Evolutionary conservation across 2,797 vertebrate species (phyloP).

Genomic region (Sciurus vulgaris): DNA sequence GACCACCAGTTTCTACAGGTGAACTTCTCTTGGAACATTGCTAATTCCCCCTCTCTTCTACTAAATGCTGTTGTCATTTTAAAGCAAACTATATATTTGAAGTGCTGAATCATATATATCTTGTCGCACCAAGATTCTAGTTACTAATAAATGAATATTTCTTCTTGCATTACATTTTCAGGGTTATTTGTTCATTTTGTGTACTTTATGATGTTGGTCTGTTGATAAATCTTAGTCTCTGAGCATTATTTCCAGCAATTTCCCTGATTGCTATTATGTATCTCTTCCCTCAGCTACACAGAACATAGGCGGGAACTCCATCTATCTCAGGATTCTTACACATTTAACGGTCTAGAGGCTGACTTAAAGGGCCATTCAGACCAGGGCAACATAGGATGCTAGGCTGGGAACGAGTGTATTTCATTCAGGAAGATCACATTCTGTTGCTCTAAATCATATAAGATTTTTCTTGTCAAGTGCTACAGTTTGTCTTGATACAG

Average conservation of each 20-base stretch:
- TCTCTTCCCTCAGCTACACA: conserved; percentile 13
- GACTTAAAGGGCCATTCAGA: background rate
- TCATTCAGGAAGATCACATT: background rate
- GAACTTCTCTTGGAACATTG: background rate
- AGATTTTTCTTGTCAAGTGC: background rate
- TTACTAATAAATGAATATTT: background rate
- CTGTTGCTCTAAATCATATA: conserved; percentile 3
- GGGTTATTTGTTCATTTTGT: background rate
- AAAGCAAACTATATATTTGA: conserved; percentile 34
- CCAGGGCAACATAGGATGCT: background rate
- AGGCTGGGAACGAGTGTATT: background rate
- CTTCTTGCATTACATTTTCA: conserved; percentile 47
- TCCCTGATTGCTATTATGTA: background rate
- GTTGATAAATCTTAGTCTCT: background rate
- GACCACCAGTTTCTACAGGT: background rate
- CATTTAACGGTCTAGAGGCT: background rate
- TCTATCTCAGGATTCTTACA: background rate
- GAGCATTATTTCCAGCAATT: background rate
- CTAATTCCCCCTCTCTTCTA: background rate
- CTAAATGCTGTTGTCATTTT: background rate
- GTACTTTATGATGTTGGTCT: background rate
- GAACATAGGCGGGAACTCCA: background rate
- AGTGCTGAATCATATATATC: background rate
- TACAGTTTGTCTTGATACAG: background rate
- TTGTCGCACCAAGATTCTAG: background rate